A percentile compares a stretch with the other conserved stretches of the same genome.
Evolutionary conservation across 2,888 invertebrate species (phyloP).

Genomic region (Lamellibrachia satsuma): DNA sequence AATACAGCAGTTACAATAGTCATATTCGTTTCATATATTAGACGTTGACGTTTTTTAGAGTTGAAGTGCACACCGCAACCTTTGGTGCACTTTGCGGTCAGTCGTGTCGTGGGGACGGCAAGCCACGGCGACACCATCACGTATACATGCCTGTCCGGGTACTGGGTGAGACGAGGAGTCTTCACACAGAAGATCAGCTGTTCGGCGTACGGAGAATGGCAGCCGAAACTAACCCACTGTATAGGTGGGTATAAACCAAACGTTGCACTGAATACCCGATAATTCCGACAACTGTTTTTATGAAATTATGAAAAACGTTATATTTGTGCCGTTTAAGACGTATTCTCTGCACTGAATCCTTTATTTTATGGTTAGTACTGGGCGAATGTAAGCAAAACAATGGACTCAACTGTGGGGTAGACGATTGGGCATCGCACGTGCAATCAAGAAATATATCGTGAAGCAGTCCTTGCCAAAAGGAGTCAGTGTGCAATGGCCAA

Average conservation of each 20-base stretch:
- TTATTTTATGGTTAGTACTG: too few relatives aligned
- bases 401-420: too few relatives aligned
- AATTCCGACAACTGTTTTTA: not conserved
- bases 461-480: too few relatives aligned
- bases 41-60: not conserved
- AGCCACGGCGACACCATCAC: not conserved
- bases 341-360: too few relatives aligned
- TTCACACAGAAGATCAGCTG: not conserved
- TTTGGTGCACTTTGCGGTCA: not conserved
- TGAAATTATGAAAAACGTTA: too few relatives aligned
- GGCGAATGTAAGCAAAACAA: too few relatives aligned
- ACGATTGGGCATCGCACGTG: too few relatives aligned
- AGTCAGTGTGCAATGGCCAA: too few relatives aligned
- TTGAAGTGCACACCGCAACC: not conserved
- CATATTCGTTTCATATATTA: not conserved
- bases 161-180: not conserved
- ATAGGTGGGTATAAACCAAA: not conserved
- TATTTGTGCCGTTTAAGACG: too few relatives aligned
- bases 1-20: not conserved
- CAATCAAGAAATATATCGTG: too few relatives aligned
- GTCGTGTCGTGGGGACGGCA: not conserved
- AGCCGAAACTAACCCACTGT: not conserved
- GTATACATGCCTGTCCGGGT: not conserved
- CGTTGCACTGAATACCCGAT: not conserved
- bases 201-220: not conserved